Evolutionary conservation across 2,888 invertebrate species (phyloP).

Genomic region (Amphipoea lucens): DNA sequence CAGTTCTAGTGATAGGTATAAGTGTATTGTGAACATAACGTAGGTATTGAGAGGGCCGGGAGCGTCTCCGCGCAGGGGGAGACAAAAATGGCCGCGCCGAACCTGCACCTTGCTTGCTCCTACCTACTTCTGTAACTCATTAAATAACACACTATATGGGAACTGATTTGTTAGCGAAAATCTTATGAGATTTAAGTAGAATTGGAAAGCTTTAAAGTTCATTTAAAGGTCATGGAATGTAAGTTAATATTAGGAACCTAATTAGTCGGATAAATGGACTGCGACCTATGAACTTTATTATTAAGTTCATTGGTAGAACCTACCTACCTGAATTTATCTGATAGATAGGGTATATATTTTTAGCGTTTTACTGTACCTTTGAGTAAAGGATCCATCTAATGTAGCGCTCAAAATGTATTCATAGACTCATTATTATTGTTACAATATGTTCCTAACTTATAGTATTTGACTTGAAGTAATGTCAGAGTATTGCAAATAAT

Average conservation of each 20-base stretch:
- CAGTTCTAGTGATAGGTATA: conserved; percentile 54
- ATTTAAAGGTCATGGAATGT: neutral
- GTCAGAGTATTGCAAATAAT: neutral
- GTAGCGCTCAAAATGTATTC: neutral
- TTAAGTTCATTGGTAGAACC: neutral
- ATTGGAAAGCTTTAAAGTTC: neutral
- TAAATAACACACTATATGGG: conserved; percentile 54
- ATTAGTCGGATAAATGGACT: neutral
- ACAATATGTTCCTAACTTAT: neutral
- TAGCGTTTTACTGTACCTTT: neutral
- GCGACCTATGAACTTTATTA: neutral
- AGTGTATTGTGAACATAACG: conserved; percentile 51
- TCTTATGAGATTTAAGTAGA: neutral
- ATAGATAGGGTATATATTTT: neutral
- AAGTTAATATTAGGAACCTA: neutral
- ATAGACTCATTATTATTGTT: neutral
- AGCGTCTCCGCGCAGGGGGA: conserved; percentile 78
- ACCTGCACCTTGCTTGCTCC: conserved; percentile 75
- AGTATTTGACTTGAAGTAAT: neutral
- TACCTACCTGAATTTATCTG: neutral
- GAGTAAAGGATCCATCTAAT: neutral
- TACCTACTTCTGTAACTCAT: conserved; percentile 61
- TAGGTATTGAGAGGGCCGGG: conserved; percentile 64
- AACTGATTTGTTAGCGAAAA: conserved; percentile 41
- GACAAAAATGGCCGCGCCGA: conserved; percentile 86